These are phyloP conservation scores for Pyrgus malvae DNA, from an alignment of 2,888 invertebrate species.

Conservation along the genomic window DNA sequence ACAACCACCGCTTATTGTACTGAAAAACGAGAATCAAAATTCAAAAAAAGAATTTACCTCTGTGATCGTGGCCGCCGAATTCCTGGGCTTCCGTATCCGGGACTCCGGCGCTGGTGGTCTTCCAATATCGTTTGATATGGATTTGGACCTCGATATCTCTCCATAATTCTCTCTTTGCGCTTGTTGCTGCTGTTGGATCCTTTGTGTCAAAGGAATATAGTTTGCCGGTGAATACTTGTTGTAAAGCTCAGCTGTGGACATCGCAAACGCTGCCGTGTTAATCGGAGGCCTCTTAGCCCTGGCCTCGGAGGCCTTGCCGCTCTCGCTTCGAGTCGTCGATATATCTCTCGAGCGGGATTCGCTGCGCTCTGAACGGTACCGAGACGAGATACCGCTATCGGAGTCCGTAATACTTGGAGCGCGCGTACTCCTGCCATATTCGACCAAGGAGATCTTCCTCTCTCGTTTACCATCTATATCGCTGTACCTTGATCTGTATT, in stretches of 20 bases:
- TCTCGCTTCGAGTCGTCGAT: conserved; percentile 79
- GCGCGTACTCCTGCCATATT: conserved; percentile 59
- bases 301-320: conserved; percentile 67
- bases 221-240: conserved; percentile 89
- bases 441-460: conserved; percentile 63
- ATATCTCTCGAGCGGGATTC: conserved; percentile 80
- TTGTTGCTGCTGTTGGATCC: conserved; percentile 58
- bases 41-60: conserved; percentile 50
- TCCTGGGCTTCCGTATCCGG: conserved; percentile 58
- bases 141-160: conserved; percentile 77
- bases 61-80: conserved; percentile 62
- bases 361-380: conserved; percentile 68
- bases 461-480: conserved; percentile 71
- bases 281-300: conserved; percentile 70
- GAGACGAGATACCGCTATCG: conserved; percentile 66
- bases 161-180: conserved; percentile 49
- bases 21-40: background rate
- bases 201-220: conserved; percentile 84
- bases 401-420: conserved; percentile 75
- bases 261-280: conserved; percentile 76
- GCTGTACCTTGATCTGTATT: conserved; percentile 60
- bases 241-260: conserved; percentile 85
- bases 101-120: conserved; percentile 67
- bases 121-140: conserved; percentile 82
- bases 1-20: conserved; percentile 17